These are phyloP conservation scores for Sebastes baramenuke DNA, from an alignment of 2,797 vertebrate genomes.

Conservation along the genomic window DNA sequence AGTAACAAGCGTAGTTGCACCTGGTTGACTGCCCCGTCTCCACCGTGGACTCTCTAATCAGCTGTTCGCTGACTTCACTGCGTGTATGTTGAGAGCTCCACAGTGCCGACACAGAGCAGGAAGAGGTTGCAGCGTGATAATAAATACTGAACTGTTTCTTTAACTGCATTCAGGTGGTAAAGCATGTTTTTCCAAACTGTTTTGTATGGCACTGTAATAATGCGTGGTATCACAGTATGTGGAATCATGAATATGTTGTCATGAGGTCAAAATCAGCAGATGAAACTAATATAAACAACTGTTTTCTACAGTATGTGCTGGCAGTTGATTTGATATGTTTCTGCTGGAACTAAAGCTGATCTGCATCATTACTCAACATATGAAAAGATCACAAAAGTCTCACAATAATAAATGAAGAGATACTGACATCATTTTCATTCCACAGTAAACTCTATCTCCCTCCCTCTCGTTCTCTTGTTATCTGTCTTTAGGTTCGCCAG, in stretches of 20 bases:
- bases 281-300: background rate
- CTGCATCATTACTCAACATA: background rate
- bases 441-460: constrained; percentile 21
- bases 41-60: too few species aligned
- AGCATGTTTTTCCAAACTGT: background rate
- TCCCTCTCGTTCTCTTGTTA: constrained; percentile 13
- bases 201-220: background rate
- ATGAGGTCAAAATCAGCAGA: background rate
- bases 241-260: background rate
- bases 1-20: too few species aligned
- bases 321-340: background rate
- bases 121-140: too few species aligned
- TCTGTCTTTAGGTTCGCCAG: constrained; percentile 21
- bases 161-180: background rate
- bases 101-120: too few species aligned
- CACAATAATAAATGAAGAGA: background rate
- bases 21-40: too few species aligned
- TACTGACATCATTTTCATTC: background rate
- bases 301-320: background rate
- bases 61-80: too few species aligned
- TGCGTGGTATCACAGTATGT: background rate
- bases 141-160: too few species aligned
- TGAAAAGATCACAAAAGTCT: background rate
- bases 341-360: background rate
- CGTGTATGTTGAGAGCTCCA: too few species aligned